A percentile compares a stretch with the other conserved stretches of the same genome.
phyloP scores from a whole-genome alignment of 64 coral and sea anemone species.

The Acropora yongei region DNA sequence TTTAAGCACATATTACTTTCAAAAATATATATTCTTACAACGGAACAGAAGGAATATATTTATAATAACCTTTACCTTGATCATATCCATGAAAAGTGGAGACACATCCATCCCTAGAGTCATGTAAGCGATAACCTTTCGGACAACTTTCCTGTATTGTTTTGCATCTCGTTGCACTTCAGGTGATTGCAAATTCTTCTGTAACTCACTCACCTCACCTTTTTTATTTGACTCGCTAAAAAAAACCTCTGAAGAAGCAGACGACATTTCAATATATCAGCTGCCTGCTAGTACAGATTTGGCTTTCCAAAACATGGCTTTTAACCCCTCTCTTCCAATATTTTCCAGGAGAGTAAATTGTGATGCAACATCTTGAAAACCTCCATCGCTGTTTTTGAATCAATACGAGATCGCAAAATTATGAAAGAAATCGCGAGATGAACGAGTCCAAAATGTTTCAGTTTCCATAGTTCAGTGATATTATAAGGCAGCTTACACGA shows the following conservation, averaged over 20 bases:
- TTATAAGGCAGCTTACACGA: too few species aligned
- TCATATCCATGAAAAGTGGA: conserved; percentile 90
- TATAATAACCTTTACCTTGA: too few species aligned
- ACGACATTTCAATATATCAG: not conserved
- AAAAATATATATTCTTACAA: too few species aligned
- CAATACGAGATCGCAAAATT: not conserved
- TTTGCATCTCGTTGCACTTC: conserved; percentile 67
- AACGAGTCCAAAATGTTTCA: too few species aligned
- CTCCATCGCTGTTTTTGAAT: not conserved
- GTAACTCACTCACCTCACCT: conserved; percentile 89
- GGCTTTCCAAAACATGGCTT: too few species aligned
- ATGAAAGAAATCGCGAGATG: too few species aligned
- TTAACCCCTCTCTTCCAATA: not conserved
- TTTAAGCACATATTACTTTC: not conserved
- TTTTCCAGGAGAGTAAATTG: not conserved
- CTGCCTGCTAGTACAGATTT: not conserved
- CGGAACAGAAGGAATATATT: too few species aligned
- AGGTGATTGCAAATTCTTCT: conserved; percentile 76
- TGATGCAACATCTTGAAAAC: not conserved
- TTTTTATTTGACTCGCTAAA: conserved; percentile 88
- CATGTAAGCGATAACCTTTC: conserved; percentile 95
- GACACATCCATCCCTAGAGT: conserved; percentile 95
- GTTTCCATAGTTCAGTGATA: too few species aligned
- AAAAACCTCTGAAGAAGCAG: conserved; percentile 30
- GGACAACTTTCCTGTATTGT: conserved; percentile 81